Evolutionary conservation across 2,888 invertebrate genomes (phyloP).

Genomic region (Yponomeuta malinellus): DNA sequence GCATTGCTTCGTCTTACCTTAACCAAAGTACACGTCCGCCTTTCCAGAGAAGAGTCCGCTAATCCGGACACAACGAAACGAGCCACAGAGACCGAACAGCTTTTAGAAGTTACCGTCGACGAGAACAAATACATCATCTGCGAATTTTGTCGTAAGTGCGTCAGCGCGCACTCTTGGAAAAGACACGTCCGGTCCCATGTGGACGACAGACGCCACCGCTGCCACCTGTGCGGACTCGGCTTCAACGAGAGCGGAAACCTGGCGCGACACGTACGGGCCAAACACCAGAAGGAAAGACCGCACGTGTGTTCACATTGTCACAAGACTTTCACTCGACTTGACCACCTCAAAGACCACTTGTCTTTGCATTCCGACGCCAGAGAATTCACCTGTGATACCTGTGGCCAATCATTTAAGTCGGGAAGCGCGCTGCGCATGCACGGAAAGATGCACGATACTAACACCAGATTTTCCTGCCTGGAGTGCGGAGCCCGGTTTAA

Average conservation of each 20-base stretch:
- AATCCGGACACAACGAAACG: background rate
- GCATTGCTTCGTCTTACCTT: background rate
- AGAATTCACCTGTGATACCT: slow-evolving; percentile 70
- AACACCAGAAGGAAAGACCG: slow-evolving; percentile 64
- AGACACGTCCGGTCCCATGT: slow-evolving; percentile 66
- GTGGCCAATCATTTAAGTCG: slow-evolving; percentile 71
- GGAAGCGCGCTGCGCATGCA: slow-evolving; percentile 70
- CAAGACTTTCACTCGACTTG: slow-evolving; percentile 62
- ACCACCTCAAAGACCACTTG: slow-evolving; percentile 67
- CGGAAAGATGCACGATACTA: slow-evolving; percentile 47
- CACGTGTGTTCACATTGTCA: slow-evolving; percentile 64
- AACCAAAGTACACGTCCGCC: slow-evolving; percentile 6
- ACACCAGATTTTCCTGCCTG: slow-evolving; percentile 50
- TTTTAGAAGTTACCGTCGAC: slow-evolving; percentile 19
- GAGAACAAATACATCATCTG: slow-evolving; percentile 44
- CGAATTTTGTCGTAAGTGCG: slow-evolving; percentile 48
- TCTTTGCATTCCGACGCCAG: slow-evolving; percentile 58
- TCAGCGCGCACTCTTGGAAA: slow-evolving; percentile 44
- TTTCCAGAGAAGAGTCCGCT: background rate
- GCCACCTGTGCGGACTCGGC: slow-evolving; percentile 69
- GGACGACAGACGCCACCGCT: slow-evolving; percentile 56
- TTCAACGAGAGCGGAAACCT: slow-evolving; percentile 68
- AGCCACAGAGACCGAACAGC: background rate
- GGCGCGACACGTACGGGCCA: slow-evolving; percentile 64
- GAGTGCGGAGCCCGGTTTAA: slow-evolving; percentile 74